Percentiles rank a stretch among this genome's conserved stretches.
phyloP scores from a whole-genome alignment of 2,113 vertebrate genomes.

The Haemorhous mexicanus region DNA sequence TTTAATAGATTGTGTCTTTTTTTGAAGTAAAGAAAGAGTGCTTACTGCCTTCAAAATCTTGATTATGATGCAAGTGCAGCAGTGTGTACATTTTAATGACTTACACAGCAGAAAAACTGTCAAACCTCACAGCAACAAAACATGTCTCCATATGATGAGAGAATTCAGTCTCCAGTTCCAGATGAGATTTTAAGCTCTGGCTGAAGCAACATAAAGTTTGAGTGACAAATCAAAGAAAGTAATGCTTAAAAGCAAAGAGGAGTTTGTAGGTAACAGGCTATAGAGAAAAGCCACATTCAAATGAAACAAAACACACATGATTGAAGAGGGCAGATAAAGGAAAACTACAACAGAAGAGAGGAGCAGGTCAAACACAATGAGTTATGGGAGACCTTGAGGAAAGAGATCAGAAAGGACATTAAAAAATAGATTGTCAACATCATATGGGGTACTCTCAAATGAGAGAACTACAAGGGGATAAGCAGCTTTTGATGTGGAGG shows the following conservation, averaged over 20 bases:
- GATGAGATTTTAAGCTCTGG: not conserved
- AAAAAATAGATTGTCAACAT: slow-evolving; percentile 45
- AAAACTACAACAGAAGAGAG: slow-evolving; percentile 1
- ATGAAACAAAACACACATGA: slow-evolving; percentile 7
- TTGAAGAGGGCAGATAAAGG: slow-evolving; percentile 37
- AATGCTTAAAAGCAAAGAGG: slow-evolving; percentile 13
- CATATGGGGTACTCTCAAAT: slow-evolving; percentile 54
- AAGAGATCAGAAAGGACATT: slow-evolving; percentile 54
- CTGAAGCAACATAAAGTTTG: not conserved
- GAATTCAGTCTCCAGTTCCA: not conserved
- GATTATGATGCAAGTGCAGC: not conserved
- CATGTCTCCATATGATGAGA: not conserved
- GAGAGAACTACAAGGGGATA: slow-evolving; percentile 56
- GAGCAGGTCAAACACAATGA: not conserved
- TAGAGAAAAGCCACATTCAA: not conserved
- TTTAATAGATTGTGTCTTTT: not conserved
- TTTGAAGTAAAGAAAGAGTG: not conserved
- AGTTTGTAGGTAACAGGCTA: not conserved
- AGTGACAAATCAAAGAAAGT: slow-evolving; percentile 49
- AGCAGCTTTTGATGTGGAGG: slow-evolving; percentile 60
- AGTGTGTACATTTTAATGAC: not conserved
- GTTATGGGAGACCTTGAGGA: slow-evolving; percentile 23
- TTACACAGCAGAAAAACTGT: not conserved
- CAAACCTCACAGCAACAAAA: slow-evolving; percentile 1
- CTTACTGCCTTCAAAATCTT: not conserved